phyloP scores from a whole-genome alignment of 2,888 invertebrate species.

The Azorinus chamasolen region DNA sequence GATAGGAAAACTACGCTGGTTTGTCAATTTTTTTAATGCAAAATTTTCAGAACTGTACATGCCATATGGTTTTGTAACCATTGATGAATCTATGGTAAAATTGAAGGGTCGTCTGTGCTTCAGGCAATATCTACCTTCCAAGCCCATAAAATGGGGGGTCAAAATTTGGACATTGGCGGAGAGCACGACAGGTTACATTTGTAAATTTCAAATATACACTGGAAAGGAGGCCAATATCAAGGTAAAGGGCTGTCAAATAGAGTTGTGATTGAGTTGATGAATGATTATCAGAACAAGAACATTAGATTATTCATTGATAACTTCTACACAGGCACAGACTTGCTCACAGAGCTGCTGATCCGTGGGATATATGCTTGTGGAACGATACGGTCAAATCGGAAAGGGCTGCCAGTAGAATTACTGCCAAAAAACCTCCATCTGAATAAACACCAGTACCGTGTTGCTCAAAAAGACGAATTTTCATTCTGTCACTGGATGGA shows the following conservation, averaged over 20 bases:
- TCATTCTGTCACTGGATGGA: constrained; percentile 51
- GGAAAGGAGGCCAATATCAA: constrained; percentile 21
- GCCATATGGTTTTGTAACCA: constrained; percentile 24
- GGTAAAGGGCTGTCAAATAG: constrained; percentile 25
- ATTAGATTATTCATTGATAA: constrained; percentile 47
- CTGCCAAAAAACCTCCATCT: constrained; percentile 31
- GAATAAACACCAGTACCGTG: constrained; percentile 44
- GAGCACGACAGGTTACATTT: constrained; percentile 23
- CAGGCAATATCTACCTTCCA: constrained; percentile 52
- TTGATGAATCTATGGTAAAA: constrained; percentile 47
- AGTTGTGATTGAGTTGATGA: constrained; percentile 25
- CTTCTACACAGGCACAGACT: constrained; percentile 37
- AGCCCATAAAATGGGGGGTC: constrained; percentile 49
- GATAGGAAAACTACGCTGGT: neutral
- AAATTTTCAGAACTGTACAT: neutral
- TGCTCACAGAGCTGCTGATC: constrained; percentile 10
- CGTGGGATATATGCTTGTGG: constrained; percentile 41
- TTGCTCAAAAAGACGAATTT: constrained; percentile 52
- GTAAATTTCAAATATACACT: constrained; percentile 36
- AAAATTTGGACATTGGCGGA: constrained; percentile 45
- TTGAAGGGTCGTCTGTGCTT: constrained; percentile 42
- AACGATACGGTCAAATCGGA: constrained; percentile 43
- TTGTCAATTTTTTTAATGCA: neutral
- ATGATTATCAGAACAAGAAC: constrained; percentile 1
- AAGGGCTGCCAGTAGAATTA: constrained; percentile 42